Evolutionary conservation across 2,797 vertebrate species (phyloP).

Genomic region (Tamandua tetradactyla): DNA sequence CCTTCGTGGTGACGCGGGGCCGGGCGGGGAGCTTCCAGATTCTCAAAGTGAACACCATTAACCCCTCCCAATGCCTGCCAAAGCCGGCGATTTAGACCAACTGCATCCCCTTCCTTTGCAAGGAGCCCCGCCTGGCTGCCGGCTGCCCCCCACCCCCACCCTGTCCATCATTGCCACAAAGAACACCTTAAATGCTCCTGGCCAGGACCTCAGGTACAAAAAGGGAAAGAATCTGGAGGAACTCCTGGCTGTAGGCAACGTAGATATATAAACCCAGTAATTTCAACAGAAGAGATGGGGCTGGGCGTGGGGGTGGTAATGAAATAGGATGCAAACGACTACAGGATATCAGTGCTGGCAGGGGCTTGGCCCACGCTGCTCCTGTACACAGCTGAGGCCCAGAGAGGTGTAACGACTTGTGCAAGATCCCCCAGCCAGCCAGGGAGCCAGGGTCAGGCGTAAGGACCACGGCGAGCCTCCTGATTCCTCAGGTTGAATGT

Average conservation of each 20-base stretch:
- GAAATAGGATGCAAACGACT: neutral
- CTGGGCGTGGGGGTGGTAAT: neutral
- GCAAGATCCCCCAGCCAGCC: neutral
- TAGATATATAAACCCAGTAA: neutral
- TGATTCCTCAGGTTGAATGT: neutral
- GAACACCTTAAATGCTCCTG: neutral
- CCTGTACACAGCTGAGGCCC: neutral
- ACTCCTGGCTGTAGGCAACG: neutral
- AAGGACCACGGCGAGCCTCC: neutral
- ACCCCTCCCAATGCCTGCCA: neutral
- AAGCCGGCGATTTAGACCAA: neutral
- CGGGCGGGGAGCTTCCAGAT: neutral
- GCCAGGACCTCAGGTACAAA: neutral
- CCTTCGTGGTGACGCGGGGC: too few species aligned
- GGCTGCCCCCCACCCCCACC: rapidly evolving
- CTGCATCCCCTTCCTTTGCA: neutral
- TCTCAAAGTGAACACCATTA: neutral
- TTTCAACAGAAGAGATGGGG: neutral
- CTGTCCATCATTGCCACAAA: neutral
- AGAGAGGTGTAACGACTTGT: neutral
- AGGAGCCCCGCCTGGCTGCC: neutral
- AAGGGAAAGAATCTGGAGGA: neutral
- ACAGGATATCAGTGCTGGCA: neutral
- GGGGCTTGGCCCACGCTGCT: neutral
- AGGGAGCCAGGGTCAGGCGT: too few species aligned